Evolutionary conservation across 2,113 vertebrate genomes (phyloP).

Genomic region (Aldabrachelys gigantea): DNA sequence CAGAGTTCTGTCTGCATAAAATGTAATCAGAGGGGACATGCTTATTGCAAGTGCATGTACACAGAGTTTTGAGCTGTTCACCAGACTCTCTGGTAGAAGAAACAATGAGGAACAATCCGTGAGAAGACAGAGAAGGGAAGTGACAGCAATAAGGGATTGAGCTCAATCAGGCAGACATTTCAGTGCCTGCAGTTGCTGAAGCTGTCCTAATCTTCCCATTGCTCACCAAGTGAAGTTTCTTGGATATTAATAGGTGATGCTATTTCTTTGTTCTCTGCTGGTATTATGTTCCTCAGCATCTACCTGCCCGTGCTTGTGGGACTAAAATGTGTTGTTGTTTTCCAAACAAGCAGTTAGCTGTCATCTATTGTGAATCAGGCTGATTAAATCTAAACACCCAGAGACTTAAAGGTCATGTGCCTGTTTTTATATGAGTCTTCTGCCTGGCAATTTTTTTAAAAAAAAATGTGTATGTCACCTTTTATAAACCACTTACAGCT

Average conservation of each 20-base stretch:
- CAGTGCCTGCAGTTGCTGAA: background rate
- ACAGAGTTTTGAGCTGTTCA: background rate
- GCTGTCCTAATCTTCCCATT: background rate
- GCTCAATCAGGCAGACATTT: background rate
- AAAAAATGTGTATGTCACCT: background rate
- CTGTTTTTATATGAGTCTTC: background rate
- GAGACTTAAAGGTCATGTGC: background rate
- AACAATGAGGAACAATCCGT: background rate
- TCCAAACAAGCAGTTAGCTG: background rate
- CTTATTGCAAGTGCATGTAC: background rate
- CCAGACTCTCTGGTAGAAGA: background rate
- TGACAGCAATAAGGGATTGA: background rate
- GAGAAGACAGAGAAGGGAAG: background rate
- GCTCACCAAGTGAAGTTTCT: background rate
- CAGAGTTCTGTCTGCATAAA: background rate
- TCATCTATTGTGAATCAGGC: background rate
- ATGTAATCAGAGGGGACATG: background rate
- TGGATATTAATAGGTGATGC: background rate
- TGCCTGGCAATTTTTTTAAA: background rate
- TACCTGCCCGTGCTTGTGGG: background rate
- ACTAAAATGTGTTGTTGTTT: background rate
- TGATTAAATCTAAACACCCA: background rate
- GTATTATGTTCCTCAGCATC: background rate
- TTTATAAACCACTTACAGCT: background rate
- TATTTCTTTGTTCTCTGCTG: background rate